A percentile compares a stretch with the other conserved stretches of the same genome.
Conservation (phyloP, 2,888 invertebrate species). For the Masnerella sp. region DNA sequence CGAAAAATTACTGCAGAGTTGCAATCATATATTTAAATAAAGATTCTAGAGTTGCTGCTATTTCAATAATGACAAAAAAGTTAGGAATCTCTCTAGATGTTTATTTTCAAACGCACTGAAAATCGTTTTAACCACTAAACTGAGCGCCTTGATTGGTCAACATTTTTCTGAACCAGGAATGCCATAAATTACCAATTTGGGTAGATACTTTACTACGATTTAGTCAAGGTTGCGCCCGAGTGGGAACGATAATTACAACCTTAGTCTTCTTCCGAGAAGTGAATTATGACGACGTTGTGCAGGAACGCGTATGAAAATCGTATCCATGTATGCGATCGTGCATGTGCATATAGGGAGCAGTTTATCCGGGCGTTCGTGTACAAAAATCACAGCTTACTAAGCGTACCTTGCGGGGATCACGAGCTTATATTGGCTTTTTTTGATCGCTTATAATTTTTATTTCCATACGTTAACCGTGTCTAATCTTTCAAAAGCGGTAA, state of each 20-base stretch:
- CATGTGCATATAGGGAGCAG: conserved; percentile 21
- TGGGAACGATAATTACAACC: conserved; percentile 63
- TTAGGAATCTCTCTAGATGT: too few species aligned
- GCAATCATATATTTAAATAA: too few species aligned
- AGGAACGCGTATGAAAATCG: conserved; percentile 50
- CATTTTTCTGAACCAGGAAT: conserved; percentile 23
- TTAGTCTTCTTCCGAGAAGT: conserved; percentile 65
- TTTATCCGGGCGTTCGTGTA: conserved; percentile 36
- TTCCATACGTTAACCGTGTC: conserved; percentile 26
- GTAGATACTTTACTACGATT: conserved; percentile 60
- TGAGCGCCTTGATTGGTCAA: conserved; percentile 25
- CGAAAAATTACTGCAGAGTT: too few species aligned
- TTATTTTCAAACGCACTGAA: too few species aligned
- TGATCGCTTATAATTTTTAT: conserved; percentile 33
- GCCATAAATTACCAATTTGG: conserved; percentile 65
- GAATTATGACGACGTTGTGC: conserved; percentile 66
- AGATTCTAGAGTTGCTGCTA: too few species aligned
- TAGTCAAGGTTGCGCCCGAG: conserved; percentile 57
- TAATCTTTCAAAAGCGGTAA: conserved; percentile 25
- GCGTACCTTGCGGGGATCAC: conserved; percentile 49
- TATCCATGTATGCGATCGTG: conserved; percentile 17
- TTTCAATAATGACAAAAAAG: too few species aligned
- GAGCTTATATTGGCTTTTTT: conserved; percentile 37
- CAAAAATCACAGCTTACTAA: conserved; percentile 42
- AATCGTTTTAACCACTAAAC: too few species aligned